Evolutionary conservation across 1,140 invertebrate genomes (phyloP).

Genomic region (Tetragonula clypearis): DNA sequence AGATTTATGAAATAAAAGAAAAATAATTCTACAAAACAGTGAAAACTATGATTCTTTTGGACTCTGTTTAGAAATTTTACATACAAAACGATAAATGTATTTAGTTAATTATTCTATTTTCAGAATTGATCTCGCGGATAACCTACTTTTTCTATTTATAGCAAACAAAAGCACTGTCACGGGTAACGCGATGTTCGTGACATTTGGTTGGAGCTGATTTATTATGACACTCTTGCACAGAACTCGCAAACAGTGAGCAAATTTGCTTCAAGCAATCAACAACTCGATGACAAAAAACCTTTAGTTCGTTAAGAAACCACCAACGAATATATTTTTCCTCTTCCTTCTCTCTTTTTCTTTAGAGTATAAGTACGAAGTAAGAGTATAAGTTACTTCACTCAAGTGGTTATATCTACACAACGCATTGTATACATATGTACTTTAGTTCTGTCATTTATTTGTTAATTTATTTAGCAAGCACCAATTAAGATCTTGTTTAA

Average conservation of each 20-base stretch:
- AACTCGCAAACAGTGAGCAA: neutral
- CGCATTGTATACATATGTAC: neutral
- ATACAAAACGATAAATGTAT: constrained; percentile 3
- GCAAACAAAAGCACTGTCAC: constrained; percentile 61
- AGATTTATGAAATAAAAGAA: neutral
- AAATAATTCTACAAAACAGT: neutral
- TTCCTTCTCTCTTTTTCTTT: neutral
- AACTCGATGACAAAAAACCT: neutral
- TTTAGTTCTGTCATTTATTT: neutral
- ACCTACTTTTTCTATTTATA: constrained; percentile 73
- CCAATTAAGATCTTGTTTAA: neutral
- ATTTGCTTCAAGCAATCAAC: neutral
- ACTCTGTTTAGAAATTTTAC: neutral
- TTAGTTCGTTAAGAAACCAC: neutral
- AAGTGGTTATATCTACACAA: neutral
- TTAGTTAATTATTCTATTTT: constrained; percentile 41
- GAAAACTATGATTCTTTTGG: neutral
- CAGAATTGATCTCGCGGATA: constrained; percentile 67
- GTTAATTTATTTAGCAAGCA: constrained; percentile 20
- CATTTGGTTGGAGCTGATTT: constrained; percentile 29
- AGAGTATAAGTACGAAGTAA: neutral
- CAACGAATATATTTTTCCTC: constrained; percentile 6
- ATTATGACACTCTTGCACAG: constrained; percentile 9
- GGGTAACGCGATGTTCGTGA: constrained; percentile 55
- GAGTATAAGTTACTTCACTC: constrained; percentile 2